Percentiles rank a stretch among this genome's conserved stretches.
Conservation (phyloP, 2,113 vertebrate genomes). For the Hydropotes inermis region DNA sequence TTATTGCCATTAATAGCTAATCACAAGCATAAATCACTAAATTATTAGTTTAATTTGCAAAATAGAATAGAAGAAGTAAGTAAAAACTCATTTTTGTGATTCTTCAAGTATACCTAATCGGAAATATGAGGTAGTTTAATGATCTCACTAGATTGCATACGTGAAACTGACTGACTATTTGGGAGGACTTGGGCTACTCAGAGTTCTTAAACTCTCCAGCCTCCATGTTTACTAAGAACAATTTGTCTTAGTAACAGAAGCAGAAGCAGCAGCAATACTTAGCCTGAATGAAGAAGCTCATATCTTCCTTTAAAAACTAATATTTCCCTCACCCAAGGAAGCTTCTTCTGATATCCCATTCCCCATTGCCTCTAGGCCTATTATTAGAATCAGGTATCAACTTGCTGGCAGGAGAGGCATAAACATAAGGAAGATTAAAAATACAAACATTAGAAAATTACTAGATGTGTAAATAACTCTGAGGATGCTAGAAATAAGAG, state of each 20-base stretch:
- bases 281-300: background rate
- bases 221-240: background rate
- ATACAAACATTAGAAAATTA: background rate
- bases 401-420: background rate
- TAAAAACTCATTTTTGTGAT: background rate
- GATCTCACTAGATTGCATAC: background rate
- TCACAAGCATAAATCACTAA: background rate
- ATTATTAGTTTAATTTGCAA: background rate
- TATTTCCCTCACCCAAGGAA: background rate
- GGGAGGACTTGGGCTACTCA: background rate
- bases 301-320: background rate
- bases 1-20: background rate
- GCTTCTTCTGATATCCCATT: background rate
- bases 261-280: background rate
- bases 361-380: background rate
- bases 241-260: no score
- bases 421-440: background rate
- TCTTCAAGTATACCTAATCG: background rate
- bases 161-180: background rate
- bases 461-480: background rate
- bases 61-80: background rate
- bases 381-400: background rate
- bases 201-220: background rate
- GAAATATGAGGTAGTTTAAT: background rate
- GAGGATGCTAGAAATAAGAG: background rate